phyloP scores from a whole-genome alignment of 2,797 vertebrate species.

The Euthynnus affinis region DNA sequence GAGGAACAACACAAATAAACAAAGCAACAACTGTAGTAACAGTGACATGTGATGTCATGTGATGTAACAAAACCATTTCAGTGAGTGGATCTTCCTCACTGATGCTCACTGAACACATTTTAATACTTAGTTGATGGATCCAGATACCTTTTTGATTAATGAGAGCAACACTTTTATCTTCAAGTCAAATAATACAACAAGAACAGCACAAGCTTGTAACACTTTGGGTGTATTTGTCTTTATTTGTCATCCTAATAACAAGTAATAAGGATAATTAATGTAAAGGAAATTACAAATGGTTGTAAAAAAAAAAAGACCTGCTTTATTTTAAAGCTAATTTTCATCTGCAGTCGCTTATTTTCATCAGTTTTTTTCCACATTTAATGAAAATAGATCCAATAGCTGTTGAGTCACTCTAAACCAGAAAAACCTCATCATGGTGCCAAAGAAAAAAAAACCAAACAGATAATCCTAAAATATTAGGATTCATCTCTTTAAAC shows the following conservation, averaged over 20 bases:
- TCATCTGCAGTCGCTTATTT: too few relatives aligned
- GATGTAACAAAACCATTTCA: constrained; percentile 21
- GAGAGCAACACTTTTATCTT: constrained; percentile 20
- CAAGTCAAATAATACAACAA: neutral
- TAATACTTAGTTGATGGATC: neutral
- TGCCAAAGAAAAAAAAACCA: too few relatives aligned
- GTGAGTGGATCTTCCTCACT: neutral
- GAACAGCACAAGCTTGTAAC: constrained; percentile 11
- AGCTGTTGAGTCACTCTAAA: too few relatives aligned
- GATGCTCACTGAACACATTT: neutral
- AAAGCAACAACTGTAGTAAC: constrained; percentile 69
- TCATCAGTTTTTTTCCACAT: too few relatives aligned
- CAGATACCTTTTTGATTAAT: neutral
- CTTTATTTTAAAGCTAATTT: too few relatives aligned
- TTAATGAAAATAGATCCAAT: too few relatives aligned
- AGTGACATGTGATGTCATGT: constrained; percentile 52
- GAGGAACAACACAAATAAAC: constrained; percentile 69
- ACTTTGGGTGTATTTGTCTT: constrained; percentile 32
- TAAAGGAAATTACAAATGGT: constrained; percentile 15
- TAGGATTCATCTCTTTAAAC: too few relatives aligned
- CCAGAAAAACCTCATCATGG: too few relatives aligned
- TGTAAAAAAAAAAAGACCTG: too few relatives aligned
- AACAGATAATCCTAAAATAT: too few relatives aligned
- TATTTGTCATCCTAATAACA: constrained; percentile 29
- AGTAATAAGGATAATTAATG: constrained; percentile 33